These are phyloP conservation scores for Nesogale talazaci DNA, from an alignment of 2,113 vertebrate genomes.

Conservation along the genomic window DNA sequence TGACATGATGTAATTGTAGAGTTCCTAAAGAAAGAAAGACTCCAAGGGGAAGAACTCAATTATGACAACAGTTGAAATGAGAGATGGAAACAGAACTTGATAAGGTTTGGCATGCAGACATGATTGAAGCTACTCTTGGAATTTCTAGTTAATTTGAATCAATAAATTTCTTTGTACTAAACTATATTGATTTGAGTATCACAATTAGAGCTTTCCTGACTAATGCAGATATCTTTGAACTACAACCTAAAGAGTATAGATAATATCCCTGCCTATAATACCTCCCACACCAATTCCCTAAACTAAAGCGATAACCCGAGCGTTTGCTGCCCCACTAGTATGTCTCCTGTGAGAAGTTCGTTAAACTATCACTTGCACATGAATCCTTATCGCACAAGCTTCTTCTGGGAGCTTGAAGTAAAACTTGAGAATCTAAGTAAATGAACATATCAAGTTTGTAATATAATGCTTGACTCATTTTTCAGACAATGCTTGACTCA, in stretches of 20 bases:
- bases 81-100: not conserved
- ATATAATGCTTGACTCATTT: not conserved
- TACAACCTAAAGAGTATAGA: not conserved
- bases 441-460: not conserved
- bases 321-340: not conserved
- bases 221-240: not conserved
- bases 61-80: not conserved
- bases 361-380: not conserved
- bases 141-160: not conserved
- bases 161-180: not conserved
- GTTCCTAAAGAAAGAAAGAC: not conserved
- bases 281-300: not conserved
- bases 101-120: not conserved
- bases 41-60: not conserved
- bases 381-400: not conserved
- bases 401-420: not conserved
- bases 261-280: not conserved
- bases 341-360: not conserved
- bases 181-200: not conserved
- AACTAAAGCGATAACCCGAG: not conserved
- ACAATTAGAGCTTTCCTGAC: not conserved
- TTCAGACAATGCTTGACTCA: too few relatives aligned
- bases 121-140: conserved; percentile 9
- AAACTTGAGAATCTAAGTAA: not conserved
- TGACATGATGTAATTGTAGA: not conserved